phyloP scores from a whole-genome alignment of 2,113 vertebrate species.

The Hippocampus barbouri region DNA sequence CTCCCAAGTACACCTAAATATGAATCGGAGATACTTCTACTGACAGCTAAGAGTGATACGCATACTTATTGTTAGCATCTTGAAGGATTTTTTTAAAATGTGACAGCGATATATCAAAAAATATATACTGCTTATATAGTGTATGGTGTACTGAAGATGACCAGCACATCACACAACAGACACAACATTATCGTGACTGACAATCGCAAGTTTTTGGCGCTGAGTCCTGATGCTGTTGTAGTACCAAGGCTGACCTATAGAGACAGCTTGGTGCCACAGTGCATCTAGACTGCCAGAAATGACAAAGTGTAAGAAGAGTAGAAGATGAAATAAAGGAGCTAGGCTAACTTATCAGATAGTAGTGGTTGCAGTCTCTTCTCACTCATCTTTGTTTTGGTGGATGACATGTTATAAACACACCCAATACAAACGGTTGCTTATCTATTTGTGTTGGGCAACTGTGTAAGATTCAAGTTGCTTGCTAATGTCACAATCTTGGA shows the following conservation, averaged over 20 bases:
- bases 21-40: neutral
- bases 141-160: neutral
- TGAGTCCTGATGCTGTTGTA: neutral
- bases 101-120: neutral
- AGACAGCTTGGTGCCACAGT: neutral
- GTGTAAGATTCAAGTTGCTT: neutral
- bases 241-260: neutral
- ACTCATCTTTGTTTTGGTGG: neutral
- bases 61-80: neutral
- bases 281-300: neutral
- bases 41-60: neutral
- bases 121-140: neutral
- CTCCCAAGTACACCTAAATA: conserved; percentile 12
- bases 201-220: neutral
- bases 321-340: neutral
- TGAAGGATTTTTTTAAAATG: neutral
- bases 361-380: neutral
- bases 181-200: neutral
- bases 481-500: neutral
- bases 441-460: neutral
- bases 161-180: neutral
- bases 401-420: neutral
- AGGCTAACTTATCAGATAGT: neutral
- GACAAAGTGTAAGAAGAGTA: neutral
- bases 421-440: neutral